Conservation (phyloP, 2,888 invertebrate genomes). For the Zygogramma bicolorata region DNA sequence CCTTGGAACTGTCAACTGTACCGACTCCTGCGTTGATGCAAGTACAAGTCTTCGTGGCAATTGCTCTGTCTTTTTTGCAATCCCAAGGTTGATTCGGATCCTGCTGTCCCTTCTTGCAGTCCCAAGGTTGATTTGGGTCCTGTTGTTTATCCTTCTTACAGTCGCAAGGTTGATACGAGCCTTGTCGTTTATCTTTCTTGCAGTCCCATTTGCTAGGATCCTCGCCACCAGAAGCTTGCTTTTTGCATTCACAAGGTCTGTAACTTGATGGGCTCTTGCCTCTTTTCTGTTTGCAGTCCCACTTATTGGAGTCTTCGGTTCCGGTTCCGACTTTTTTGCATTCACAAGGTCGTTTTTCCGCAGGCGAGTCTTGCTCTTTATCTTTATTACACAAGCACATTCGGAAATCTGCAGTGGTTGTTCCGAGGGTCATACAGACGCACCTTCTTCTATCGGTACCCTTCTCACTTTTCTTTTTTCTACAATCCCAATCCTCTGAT, state of each 20-base stretch:
- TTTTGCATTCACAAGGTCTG: conserved; percentile 13
- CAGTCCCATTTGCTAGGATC: not conserved
- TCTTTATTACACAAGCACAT: not conserved
- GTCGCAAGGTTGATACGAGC: not conserved
- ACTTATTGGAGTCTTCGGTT: conserved; percentile 6
- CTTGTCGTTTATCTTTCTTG: not conserved
- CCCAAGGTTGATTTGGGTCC: conserved; percentile 7
- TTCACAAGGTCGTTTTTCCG: not conserved
- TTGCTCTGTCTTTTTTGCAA: not conserved
- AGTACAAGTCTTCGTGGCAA: not conserved
- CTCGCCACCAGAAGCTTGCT: not conserved
- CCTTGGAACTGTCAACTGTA: conserved; percentile 9
- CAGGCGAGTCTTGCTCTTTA: not conserved
- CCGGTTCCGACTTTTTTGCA: not conserved
- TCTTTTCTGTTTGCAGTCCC: conserved; percentile 25
- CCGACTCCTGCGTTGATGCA: not conserved
- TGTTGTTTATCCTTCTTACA: not conserved
- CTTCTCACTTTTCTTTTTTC: not conserved
- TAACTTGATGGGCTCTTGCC: no score
- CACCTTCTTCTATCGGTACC: not conserved
- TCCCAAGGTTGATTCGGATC: not conserved
- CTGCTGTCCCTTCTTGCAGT: not conserved
- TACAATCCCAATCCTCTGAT: not conserved
- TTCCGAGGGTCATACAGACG: not conserved
- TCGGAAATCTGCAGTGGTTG: not conserved